Conservation (phyloP, 2,113 vertebrate genomes). For the Poeciliopsis turrubarensis region DNA sequence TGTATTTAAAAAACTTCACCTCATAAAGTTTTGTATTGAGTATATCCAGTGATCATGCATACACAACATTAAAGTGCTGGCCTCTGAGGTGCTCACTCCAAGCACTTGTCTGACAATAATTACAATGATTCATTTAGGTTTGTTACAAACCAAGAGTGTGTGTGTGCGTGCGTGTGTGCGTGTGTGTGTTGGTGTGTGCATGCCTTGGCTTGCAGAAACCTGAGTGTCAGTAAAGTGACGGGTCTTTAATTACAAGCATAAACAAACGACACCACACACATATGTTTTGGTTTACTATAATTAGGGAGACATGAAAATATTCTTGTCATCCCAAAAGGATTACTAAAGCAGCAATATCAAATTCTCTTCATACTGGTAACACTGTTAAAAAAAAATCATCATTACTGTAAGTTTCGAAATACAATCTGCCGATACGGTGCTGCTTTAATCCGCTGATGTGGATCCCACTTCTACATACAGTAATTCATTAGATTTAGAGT, state of each 20-base stretch:
- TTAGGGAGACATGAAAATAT: constrained; percentile 57
- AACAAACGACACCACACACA: constrained; percentile 67
- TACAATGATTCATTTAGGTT: constrained; percentile 72
- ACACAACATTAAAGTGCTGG: constrained; percentile 23
- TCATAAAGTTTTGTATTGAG: constrained; percentile 5
- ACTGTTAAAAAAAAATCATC: constrained; percentile 57
- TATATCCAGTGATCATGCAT: neutral
- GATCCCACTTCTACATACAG: constrained; percentile 38
- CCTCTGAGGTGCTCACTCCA: constrained; percentile 50
- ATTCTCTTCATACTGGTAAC: constrained; percentile 33
- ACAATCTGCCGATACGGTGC: constrained; percentile 39
- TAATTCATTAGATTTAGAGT: constrained; percentile 52
- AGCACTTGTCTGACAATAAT: constrained; percentile 68
- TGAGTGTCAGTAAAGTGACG: constrained; percentile 52
- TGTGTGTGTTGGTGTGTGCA: constrained; percentile 43
- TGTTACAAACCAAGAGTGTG: constrained; percentile 46
- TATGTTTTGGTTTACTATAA: constrained; percentile 68
- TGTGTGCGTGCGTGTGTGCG: constrained; percentile 23
- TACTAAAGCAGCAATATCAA: constrained; percentile 48
- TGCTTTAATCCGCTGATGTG: constrained; percentile 58
- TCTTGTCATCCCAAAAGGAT: constrained; percentile 55
- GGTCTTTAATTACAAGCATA: constrained; percentile 69
- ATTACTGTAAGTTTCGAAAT: constrained; percentile 62
- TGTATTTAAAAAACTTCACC: neutral
- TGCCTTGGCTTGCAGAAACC: constrained; percentile 44